A percentile compares a stretch with the other conserved stretches of the same genome.
Evolutionary conservation across 2,113 vertebrate species (phyloP).

Genomic region (Tupaia chinensis): DNA sequence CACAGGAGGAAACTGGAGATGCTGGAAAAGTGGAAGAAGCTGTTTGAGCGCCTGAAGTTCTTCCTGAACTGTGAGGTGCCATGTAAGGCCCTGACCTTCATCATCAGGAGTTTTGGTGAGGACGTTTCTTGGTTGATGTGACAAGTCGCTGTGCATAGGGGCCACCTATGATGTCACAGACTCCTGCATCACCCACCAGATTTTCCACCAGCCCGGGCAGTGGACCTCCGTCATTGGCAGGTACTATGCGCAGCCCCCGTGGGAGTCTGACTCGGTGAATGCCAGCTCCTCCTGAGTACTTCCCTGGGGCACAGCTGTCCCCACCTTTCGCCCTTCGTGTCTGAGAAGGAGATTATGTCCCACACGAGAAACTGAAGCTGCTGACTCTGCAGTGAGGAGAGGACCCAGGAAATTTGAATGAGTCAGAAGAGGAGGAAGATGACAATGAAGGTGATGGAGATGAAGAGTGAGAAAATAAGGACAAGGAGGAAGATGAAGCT

Average conservation of each 20-base stretch:
- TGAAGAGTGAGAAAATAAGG: conserved; percentile 68
- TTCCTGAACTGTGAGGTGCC: conserved; percentile 98
- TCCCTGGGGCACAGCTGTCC: conserved; percentile 93
- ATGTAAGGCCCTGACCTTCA: conserved; percentile 94
- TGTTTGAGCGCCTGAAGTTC: conserved; percentile 95
- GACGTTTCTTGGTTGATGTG: conserved; percentile 93
- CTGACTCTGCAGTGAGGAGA: conserved; percentile 95
- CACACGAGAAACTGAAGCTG: conserved; percentile 96
- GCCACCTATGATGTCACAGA: conserved; percentile 92
- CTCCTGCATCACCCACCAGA: conserved; percentile 95
- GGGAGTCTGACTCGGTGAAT: conserved; percentile 96
- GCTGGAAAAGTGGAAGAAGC: conserved; percentile 91
- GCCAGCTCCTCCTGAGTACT: conserved; percentile 94
- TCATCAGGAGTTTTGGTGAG: conserved; percentile 96
- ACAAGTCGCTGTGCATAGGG: conserved; percentile 95
- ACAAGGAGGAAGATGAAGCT: conserved; percentile 85
- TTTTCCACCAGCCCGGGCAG: conserved; percentile 93
- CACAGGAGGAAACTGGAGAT: conserved; percentile 90
- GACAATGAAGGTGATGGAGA: conserved; percentile 66
- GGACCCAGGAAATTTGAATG: conserved; percentile 80
- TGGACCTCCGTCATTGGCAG: conserved; percentile 94
- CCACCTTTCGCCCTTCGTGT: conserved; percentile 97
- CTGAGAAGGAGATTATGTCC: conserved; percentile 97
- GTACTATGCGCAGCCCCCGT: conserved; percentile 97
- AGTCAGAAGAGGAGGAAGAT: conserved; percentile 68